These are phyloP conservation scores for Oryzias curvinotus DNA, from an alignment of 2,113 vertebrate species.

Conservation along the genomic window DNA sequence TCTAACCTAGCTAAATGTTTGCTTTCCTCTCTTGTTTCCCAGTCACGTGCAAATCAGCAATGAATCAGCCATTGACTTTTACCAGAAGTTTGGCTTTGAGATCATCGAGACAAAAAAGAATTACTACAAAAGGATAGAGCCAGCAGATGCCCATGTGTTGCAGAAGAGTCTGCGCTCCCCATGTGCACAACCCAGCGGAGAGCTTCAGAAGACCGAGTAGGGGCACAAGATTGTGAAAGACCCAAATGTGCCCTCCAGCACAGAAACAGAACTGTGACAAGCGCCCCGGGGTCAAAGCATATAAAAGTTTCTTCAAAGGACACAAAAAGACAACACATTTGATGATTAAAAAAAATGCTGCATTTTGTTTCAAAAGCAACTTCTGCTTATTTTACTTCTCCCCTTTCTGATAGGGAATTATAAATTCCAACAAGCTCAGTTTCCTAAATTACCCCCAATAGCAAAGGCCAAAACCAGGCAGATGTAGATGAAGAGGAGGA, in stretches of 20 bases:
- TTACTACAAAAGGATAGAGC: slow-evolving; percentile 99
- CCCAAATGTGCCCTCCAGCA: slow-evolving; percentile 64
- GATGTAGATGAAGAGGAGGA: slow-evolving; percentile 60
- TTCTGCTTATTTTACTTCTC: slow-evolving; percentile 56
- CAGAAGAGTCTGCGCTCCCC: slow-evolving; percentile 95
- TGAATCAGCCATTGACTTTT: slow-evolving; percentile 98
- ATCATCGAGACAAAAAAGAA: slow-evolving; percentile 99
- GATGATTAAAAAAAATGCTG: slow-evolving; percentile 74
- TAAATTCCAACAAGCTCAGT: slow-evolving; percentile 60
- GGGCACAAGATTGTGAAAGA: slow-evolving; percentile 49
- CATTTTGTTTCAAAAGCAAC: slow-evolving; percentile 73
- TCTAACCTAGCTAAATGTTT: background rate
- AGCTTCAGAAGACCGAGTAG: slow-evolving; percentile 88
- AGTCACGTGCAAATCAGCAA: slow-evolving; percentile 99
- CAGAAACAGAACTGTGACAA: slow-evolving; percentile 80
- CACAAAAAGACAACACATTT: slow-evolving; percentile 74
- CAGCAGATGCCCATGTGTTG: slow-evolving; percentile 96
- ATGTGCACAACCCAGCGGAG: slow-evolving; percentile 82
- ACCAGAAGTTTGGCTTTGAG: slow-evolving; percentile 99
- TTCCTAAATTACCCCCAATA: slow-evolving; percentile 62
- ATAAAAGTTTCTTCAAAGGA: slow-evolving; percentile 81
- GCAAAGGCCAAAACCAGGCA: slow-evolving; percentile 60
- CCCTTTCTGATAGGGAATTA: slow-evolving; percentile 57
- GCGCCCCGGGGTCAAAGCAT: slow-evolving; percentile 72
- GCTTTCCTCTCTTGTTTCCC: slow-evolving; percentile 3